These are phyloP conservation scores for Whitmania pigra DNA, from an alignment of 1,140 invertebrate species.

Conservation along the genomic window DNA sequence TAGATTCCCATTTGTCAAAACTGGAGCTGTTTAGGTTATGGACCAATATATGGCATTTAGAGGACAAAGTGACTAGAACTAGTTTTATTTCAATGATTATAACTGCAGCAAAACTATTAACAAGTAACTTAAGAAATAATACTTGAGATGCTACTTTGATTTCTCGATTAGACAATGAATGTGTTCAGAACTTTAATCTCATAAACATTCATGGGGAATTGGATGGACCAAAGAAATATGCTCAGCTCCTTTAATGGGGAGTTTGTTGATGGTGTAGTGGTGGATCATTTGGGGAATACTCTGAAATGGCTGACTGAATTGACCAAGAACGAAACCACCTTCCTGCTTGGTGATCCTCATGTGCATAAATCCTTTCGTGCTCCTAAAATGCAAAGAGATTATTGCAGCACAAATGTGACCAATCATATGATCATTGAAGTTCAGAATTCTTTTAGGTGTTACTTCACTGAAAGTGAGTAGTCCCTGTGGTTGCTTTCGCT, in stretches of 20 bases:
- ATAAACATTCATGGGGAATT: conserved; percentile 66
- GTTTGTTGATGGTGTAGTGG: conserved; percentile 75
- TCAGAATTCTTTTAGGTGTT: background rate
- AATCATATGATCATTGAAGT: background rate
- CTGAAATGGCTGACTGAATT: conserved; percentile 76
- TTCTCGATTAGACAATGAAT: too few species aligned
- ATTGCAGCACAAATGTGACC: background rate
- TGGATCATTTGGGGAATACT: conserved; percentile 81
- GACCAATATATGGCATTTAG: too few species aligned
- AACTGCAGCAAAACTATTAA: too few species aligned
- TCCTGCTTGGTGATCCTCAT: conserved; percentile 57
- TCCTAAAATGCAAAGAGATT: conserved; percentile 47
- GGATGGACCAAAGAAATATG: conserved; percentile 84
- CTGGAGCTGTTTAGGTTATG: too few species aligned
- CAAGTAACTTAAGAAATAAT: too few species aligned
- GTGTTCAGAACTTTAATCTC: conserved; percentile 7
- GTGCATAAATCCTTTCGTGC: conserved; percentile 83
- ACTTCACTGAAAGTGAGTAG: conserved; percentile 38
- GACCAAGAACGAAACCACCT: conserved; percentile 62
- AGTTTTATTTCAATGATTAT: too few species aligned
- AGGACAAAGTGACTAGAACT: too few species aligned
- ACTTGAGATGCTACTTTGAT: too few species aligned
- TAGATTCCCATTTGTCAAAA: too few species aligned
- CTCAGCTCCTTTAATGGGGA: conserved; percentile 83
- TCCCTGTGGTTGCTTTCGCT: conserved; percentile 36